Base-by-base conservation (phyloP, 1,140 invertebrate species). In the Temnothorax nylanderi region DNA sequence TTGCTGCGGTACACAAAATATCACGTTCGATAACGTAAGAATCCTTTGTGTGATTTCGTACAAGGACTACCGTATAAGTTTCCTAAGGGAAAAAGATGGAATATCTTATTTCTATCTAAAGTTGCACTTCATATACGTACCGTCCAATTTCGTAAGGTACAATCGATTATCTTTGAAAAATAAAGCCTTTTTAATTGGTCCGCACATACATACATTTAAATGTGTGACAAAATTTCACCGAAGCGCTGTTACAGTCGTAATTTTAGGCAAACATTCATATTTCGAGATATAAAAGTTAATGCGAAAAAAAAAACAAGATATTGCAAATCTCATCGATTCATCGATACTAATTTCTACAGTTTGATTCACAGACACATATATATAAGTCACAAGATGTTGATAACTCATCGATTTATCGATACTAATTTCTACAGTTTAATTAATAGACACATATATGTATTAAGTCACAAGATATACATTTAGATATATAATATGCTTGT, bases 91-190 rank as follows among this genome's bases (percentile, higher is more conserved):
- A 47, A 69, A 47, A 26, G n/a, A 49, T 69, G 18, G 8, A 26
- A 37, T 37, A 21, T 71, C 41, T 7, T 16, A 11, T 44, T 26
- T 26, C 34, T 54, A 41, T 26, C 44, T 67, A 78, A 80, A n/a
- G 18, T 13, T 78, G 11, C n/a, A 67, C 34, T 65, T 80, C 64
- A 32, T 21, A 76, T 13, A 18, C 34, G 18, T 58, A 58, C 7
- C 74, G 16, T 67, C 21, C 58, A n/a, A 65, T 64, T 18, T 78
- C 5, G 26, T 41, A 8, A 80, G 3, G 2, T 80, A 67, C 21
- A 67, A 78, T 78, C 13, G 11, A 78, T 8, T 47, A 78, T 64
- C 18, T 49, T 69, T 6, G 21, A 67, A 65, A 78, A 37, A 51
- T 69, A 37, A 65, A 69, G 4, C 26, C 32, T 41, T 51, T 49